Evolutionary conservation across 2,888 invertebrate genomes (phyloP), one percentile per base, ranked within the genome.

Genomic region (Octonoba sinensis): DNA sequence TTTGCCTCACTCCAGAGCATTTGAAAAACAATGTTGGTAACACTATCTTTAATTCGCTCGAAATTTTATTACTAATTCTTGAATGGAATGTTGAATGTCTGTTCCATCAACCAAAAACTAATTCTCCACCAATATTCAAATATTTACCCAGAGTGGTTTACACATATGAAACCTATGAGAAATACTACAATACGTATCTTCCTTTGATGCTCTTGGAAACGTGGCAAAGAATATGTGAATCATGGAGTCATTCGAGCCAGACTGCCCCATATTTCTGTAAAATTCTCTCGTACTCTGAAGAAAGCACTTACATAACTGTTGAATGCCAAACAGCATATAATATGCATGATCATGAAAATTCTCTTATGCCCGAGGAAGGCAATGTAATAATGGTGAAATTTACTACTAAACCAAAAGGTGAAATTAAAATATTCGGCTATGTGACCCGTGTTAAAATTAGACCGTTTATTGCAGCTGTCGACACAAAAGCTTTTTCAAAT

Each of bases 1-100:
- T 11, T 36, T 81, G 79, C 49, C 20, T 81, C 13, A 67, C 62
- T 15, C 69, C 79, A 69, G 54, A 47, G 15, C 12, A 62, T 22
- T 47, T 81, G 36, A 81, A 74, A 24, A 11, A 54, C 24, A 60
- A 54, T 54, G 73, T 81, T 27, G 79, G 79, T 2, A 24, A 67
- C 1, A 54, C 36, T 2, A 44, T 60, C 20, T 74, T 83, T 24
- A 66, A 75, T 11, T 71, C 74, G 1, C n/a, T 51, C n/a, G 62
- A 73, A 67, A 72, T 81, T 20, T 20, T 72, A 6, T 44, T 72
- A 6, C 36, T 75, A n/a, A 82, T 85, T 44, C 56, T 85, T n/a
- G 75, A 83, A 16, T 85, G 85, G 85, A 85, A 84, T 70, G 78
- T 79, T 22, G 72, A 75, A n/a, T 85, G 85, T 84, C 70, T 85